A percentile compares a stretch with the other conserved stretches of the same genome.
Evolutionary conservation across 2,888 invertebrate genomes (phyloP).

Genomic region (Pristionchus exspectatus): DNA sequence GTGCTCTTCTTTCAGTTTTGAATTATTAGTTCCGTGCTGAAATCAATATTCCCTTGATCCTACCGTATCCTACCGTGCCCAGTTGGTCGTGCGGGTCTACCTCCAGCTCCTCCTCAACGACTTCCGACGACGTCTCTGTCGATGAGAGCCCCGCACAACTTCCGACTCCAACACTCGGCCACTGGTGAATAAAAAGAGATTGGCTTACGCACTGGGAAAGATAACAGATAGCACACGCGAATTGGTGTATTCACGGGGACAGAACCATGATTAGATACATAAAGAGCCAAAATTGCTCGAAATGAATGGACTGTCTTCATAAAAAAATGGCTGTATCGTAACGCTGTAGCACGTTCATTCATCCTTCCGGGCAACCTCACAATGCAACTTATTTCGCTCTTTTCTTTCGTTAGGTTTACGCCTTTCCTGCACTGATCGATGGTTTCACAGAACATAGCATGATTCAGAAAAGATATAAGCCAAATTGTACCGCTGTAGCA

Average conservation of each 20-base stretch:
- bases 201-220: neutral
- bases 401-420: neutral
- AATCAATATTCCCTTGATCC: neutral
- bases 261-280: neutral
- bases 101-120: constrained; percentile 92
- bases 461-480: neutral
- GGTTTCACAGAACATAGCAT: neutral
- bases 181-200: constrained; percentile 11
- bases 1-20: constrained; percentile 34
- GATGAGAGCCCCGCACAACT: constrained; percentile 53
- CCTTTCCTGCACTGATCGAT: neutral
- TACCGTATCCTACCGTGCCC: constrained; percentile 1
- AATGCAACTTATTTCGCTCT: neutral
- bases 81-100: constrained; percentile 79
- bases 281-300: neutral
- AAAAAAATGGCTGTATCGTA: neutral
- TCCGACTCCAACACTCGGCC: constrained; percentile 44
- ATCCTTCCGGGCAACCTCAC: neutral
- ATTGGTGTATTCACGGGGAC: neutral
- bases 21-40: neutral
- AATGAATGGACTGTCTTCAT: neutral
- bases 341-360: neutral
- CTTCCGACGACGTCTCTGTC: constrained; percentile 95
- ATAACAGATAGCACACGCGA: constrained; percentile 1
- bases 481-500: neutral